A percentile compares a stretch with the other conserved stretches of the same genome.
Conservation (phyloP, 1,140 invertebrate genomes). For the Agrypnia vestita region DNA sequence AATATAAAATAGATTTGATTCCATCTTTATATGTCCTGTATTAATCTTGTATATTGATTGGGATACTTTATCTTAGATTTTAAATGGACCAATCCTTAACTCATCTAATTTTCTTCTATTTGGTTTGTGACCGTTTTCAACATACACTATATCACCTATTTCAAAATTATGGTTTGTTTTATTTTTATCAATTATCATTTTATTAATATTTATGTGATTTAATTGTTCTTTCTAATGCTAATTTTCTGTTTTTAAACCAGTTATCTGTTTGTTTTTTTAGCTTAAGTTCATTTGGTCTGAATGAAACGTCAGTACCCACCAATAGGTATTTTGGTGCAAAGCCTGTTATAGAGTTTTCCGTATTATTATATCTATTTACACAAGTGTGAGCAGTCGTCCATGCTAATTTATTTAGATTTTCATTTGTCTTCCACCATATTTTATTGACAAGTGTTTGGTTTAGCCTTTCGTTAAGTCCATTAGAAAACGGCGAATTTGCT, state of each 20-base stretch:
- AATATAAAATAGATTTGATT: conserved; percentile 22
- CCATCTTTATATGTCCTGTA: neutral
- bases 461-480: no score
- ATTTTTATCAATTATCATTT: conserved; percentile 2
- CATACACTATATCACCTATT: no score
- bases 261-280: no score
- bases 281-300: conserved; percentile 12
- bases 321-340: conserved; percentile 15
- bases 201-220: conserved; percentile 2
- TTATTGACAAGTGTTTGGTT: no score
- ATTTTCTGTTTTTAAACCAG: no score
- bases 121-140: no score
- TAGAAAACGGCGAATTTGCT: no score
- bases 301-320: conserved; percentile 1
- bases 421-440: neutral
- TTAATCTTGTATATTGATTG: no score
- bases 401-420: neutral
- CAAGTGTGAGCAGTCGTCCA: neutral
- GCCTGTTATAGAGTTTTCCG: conserved; percentile 15
- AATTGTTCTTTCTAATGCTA: no score
- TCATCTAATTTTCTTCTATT: conserved; percentile 3
- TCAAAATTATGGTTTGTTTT: conserved; percentile 6
- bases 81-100: conserved; percentile 9
- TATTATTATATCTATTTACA: conserved; percentile 6
- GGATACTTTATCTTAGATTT: neutral